Conservation (phyloP, 2,113 vertebrate genomes). For the Meriones unguiculatus region DNA sequence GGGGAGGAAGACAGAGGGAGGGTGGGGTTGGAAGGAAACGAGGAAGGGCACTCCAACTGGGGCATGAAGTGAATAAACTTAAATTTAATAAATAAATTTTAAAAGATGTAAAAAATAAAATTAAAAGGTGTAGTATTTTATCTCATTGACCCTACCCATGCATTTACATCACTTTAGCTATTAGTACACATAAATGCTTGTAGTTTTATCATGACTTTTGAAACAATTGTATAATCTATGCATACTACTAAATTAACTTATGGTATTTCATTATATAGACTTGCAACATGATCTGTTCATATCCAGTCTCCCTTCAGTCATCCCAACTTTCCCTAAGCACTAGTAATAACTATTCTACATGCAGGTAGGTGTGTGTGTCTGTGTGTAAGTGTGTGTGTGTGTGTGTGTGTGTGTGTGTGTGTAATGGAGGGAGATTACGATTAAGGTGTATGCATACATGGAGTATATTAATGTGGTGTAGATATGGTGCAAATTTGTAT, state of each 20-base stretch:
- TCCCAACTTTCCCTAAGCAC: accelerated
- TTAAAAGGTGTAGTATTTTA: neutral
- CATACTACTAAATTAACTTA: neutral
- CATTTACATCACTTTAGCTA: neutral
- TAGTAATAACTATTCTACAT: neutral
- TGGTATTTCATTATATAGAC: neutral
- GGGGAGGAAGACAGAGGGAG: too few species aligned
- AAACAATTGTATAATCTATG: too few species aligned
- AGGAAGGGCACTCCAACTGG: too few species aligned
- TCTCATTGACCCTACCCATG: neutral
- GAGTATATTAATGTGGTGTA: too few species aligned
- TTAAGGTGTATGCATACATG: neutral
- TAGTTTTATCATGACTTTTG: neutral
- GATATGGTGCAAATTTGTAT: neutral
- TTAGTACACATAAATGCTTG: neutral
- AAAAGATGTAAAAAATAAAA: too few species aligned
- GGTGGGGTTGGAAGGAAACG: too few species aligned
- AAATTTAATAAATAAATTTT: too few species aligned
- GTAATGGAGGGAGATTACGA: neutral
- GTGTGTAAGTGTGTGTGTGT: neutral
- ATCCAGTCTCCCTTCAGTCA: neutral
- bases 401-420: neutral
- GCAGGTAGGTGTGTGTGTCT: neutral
- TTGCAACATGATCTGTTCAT: neutral
- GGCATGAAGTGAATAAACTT: too few species aligned